A percentile compares a stretch with the other conserved stretches of the same genome.
These are phyloP conservation scores for Hirtodrosophila alboralis DNA, from an alignment of 2,888 invertebrate species.

Conservation along the genomic window DNA sequence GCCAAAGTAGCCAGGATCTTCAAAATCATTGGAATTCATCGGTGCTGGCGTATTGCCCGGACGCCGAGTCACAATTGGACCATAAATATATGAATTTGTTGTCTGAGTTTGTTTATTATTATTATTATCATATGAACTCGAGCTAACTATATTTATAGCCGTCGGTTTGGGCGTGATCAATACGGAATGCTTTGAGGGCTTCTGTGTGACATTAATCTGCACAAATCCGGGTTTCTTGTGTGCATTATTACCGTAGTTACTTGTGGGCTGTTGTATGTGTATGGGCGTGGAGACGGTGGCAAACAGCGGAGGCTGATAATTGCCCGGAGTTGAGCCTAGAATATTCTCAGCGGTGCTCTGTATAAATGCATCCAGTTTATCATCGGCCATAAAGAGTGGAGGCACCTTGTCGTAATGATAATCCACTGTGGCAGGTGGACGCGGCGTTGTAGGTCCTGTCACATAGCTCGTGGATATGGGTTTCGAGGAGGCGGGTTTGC, in stretches of 20 bases:
- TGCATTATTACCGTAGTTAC: constrained; percentile 41
- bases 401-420: constrained; percentile 76
- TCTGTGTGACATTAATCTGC: constrained; percentile 84
- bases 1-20: constrained; percentile 84
- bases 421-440: constrained; percentile 84
- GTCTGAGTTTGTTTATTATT: constrained; percentile 47
- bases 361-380: constrained; percentile 80
- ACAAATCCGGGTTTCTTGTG: constrained; percentile 81
- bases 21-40: constrained; percentile 82
- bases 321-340: constrained; percentile 57
- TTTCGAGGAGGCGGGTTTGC: constrained; percentile 64
- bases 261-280: constrained; percentile 76
- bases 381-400: constrained; percentile 75
- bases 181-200: constrained; percentile 84
- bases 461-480: constrained; percentile 85
- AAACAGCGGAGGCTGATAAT: constrained; percentile 65
- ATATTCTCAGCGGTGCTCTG: constrained; percentile 77
- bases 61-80: constrained; percentile 75
- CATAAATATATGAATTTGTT: constrained; percentile 84
- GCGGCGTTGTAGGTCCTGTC: constrained; percentile 85
- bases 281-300: constrained; percentile 81
- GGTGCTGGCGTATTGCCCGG: constrained; percentile 55
- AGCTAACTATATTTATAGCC: constrained; percentile 71
- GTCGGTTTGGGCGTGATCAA: constrained; percentile 89
- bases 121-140: constrained; percentile 62